Percentiles rank a stretch among this genome's conserved stretches.
Conservation (phyloP, 2,797 vertebrate species). For the Gallinago solitaria region DNA sequence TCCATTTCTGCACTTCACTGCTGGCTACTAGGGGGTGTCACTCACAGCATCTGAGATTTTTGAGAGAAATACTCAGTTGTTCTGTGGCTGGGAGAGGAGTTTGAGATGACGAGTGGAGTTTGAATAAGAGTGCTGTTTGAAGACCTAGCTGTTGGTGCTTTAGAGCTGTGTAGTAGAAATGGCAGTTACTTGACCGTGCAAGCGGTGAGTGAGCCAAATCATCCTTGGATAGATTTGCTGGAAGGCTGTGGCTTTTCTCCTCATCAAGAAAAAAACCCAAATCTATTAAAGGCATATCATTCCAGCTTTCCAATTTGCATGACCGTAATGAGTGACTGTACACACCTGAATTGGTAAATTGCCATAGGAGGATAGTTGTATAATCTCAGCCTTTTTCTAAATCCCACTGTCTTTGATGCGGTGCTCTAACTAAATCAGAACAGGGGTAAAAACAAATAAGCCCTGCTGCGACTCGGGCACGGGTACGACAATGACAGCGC, state of each 20-base stretch:
- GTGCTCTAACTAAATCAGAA: neutral
- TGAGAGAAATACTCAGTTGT: neutral
- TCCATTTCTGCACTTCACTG: neutral
- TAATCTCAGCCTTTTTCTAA: neutral
- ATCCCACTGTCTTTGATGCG: neutral
- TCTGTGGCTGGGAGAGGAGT: neutral
- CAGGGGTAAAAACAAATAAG: neutral
- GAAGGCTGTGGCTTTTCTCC: neutral
- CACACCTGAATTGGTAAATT: neutral
- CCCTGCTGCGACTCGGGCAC: neutral
- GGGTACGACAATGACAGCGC: neutral
- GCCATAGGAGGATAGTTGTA: neutral
- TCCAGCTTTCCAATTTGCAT: neutral
- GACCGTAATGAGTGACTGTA: neutral
- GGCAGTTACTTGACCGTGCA: fast-evolving
- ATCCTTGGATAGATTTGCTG: neutral
- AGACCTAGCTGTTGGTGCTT: neutral
- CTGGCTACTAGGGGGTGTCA: neutral
- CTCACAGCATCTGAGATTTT: neutral
- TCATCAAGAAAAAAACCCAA: fast-evolving
- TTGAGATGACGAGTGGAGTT: neutral
- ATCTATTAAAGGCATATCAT: neutral
- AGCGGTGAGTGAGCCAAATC: neutral
- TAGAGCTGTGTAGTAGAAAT: neutral
- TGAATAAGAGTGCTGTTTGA: neutral